Conservation (phyloP, 2,888 invertebrate genomes). For the Drosophila demipolita region DNA sequence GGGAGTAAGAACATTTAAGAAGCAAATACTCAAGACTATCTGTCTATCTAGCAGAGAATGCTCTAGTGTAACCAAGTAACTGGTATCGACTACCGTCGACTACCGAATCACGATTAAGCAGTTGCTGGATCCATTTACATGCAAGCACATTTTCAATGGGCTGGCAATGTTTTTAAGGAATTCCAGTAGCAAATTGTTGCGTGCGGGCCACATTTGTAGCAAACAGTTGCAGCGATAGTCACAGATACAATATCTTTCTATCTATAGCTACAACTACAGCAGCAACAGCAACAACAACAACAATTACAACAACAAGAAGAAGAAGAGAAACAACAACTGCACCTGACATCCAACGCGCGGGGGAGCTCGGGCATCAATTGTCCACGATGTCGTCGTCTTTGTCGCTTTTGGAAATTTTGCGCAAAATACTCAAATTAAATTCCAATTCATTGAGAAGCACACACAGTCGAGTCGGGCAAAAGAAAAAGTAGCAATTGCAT, state of each 20-base stretch:
- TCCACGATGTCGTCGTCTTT: conserved; percentile 70
- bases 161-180: conserved; percentile 50
- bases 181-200: conserved; percentile 81
- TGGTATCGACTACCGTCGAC: conserved; percentile 24
- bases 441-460: conserved; percentile 84
- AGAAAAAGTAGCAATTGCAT: conserved; percentile 66
- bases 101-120: conserved; percentile 79
- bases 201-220: conserved; percentile 76
- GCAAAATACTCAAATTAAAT: conserved; percentile 84
- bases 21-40: conserved; percentile 10
- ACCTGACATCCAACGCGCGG: conserved; percentile 72
- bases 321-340: conserved; percentile 43
- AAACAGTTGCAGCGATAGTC: conserved; percentile 41
- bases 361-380: conserved; percentile 76
- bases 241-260: conserved; percentile 61
- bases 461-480: conserved; percentile 38
- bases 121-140: conserved; percentile 69
- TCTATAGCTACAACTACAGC: conserved; percentile 33
- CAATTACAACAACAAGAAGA: conserved; percentile 15
- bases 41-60: neutral
- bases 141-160: conserved; percentile 59
- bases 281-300: conserved; percentile 5
- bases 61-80: neutral
- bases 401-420: conserved; percentile 70
- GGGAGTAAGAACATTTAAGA: neutral